Conservation (phyloP, 1,140 invertebrate genomes). For the Drosophila gunungcola region DNA sequence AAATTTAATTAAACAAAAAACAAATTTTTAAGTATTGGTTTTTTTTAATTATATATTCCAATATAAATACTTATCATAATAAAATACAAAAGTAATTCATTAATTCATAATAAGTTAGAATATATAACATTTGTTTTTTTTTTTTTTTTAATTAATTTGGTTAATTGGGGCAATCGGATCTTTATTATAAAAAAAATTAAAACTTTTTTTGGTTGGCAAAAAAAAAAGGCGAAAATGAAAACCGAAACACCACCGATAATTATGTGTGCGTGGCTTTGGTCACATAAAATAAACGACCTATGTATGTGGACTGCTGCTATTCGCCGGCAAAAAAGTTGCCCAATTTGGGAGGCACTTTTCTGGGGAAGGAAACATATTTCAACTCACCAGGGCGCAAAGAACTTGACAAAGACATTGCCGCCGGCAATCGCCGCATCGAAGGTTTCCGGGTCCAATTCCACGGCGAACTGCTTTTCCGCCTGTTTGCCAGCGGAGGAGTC, state of each 20-base stretch:
- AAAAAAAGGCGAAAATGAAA: conserved; percentile 4
- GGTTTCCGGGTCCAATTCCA: conserved; percentile 85
- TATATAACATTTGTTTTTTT: too few relatives aligned
- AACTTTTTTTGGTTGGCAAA: too few relatives aligned
- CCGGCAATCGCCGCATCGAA: conserved; percentile 88
- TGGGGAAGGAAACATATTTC: not conserved
- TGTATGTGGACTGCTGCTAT: conserved; percentile 32
- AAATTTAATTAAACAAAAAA: too few relatives aligned
- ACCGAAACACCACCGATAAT: conserved; percentile 9
- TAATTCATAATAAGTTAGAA: too few relatives aligned
- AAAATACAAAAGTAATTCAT: too few relatives aligned
- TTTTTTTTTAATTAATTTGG: too few relatives aligned
- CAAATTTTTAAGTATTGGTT: too few relatives aligned
- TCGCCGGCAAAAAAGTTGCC: conserved; percentile 26
- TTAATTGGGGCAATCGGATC: too few relatives aligned
- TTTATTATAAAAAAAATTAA: too few relatives aligned
- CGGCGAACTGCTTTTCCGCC: conserved; percentile 59
- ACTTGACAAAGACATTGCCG: conserved; percentile 90
- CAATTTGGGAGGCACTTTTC: conserved; percentile 13
- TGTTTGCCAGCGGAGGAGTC: conserved; percentile 23
- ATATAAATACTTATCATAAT: too few relatives aligned
- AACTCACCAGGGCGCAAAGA: conserved; percentile 91
- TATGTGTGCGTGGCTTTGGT: conserved; percentile 40
- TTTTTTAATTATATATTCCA: too few relatives aligned
- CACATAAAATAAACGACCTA: conserved; percentile 14